A percentile compares a stretch with the other conserved stretches of the same genome.
phyloP scores from a whole-genome alignment of 2,888 invertebrate species.

The Trisateles emortualis region DNA sequence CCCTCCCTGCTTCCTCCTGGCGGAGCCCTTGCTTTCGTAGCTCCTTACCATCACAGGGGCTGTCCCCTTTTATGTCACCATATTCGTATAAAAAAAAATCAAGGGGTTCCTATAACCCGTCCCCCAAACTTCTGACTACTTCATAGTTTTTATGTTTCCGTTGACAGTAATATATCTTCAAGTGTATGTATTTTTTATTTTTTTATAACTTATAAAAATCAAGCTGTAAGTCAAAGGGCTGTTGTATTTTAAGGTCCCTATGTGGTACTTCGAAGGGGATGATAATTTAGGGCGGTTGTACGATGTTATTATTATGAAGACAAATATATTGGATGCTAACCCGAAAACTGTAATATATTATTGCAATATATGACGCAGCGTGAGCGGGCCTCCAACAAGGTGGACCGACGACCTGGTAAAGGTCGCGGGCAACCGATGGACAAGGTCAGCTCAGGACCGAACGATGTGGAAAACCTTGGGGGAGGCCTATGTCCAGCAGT shows the following conservation, averaged over 20 bases:
- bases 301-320: conserved; percentile 12
- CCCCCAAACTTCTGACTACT: conserved; percentile 28
- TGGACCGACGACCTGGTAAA: too few species aligned
- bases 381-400: too few species aligned
- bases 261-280: conserved; percentile 50
- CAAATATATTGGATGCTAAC: conserved; percentile 3
- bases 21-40: too few species aligned
- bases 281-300: conserved; percentile 42
- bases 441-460: too few species aligned
- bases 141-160: conserved; percentile 77
- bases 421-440: too few species aligned
- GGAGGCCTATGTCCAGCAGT: too few species aligned
- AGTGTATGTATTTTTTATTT: conserved; percentile 74
- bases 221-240: conserved; percentile 55
- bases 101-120: conserved; percentile 5
- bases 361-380: too few species aligned
- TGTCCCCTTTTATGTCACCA: too few species aligned
- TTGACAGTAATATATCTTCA: conserved; percentile 75
- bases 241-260: conserved; percentile 60
- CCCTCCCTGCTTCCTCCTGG: too few species aligned
- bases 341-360: conserved; percentile 8
- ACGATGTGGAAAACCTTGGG: too few species aligned
- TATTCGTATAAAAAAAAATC: not conserved
- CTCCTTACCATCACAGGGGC: too few species aligned
- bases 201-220: conserved; percentile 80